Conservation (phyloP, 2,888 invertebrate genomes). For the Zaprionus bogoriensis region DNA sequence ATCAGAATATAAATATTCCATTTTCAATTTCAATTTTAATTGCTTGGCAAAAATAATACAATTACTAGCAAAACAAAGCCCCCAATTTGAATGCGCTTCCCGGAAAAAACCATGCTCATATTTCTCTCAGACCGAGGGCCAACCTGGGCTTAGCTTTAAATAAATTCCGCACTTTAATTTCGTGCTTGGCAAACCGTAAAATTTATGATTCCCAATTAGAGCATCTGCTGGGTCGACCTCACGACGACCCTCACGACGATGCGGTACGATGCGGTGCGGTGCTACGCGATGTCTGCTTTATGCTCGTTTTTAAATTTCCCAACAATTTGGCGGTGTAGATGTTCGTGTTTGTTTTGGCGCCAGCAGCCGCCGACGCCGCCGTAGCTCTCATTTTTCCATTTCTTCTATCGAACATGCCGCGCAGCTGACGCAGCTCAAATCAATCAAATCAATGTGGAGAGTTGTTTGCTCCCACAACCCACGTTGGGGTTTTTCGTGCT, state of each 20-base stretch:
- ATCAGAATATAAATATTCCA: no score
- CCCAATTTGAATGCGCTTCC: not conserved
- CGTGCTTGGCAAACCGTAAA: constrained; percentile 10
- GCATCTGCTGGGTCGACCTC: constrained; percentile 13
- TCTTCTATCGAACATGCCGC: constrained; percentile 26
- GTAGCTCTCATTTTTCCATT: constrained; percentile 17
- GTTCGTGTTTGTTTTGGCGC: constrained; percentile 54
- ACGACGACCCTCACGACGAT: not conserved
- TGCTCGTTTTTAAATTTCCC: constrained; percentile 48
- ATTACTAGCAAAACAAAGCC: not conserved
- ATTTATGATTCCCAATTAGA: constrained; percentile 23
- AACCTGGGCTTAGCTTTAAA: not conserved
- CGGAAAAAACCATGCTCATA: not conserved
- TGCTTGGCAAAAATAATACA: no score
- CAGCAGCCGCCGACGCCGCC: constrained; percentile 31
- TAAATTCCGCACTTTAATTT: constrained; percentile 19
- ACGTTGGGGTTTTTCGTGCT: constrained; percentile 14
- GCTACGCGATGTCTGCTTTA: constrained; percentile 15
- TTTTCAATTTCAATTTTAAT: no score
- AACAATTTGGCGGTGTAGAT: constrained; percentile 48
- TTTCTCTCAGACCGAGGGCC: not conserved
- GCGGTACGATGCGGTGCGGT: no score
- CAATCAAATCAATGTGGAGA: constrained; percentile 75
- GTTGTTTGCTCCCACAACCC: constrained; percentile 35
- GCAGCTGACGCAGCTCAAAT: constrained; percentile 74